Percentiles rank a stretch among this genome's conserved stretches.
These are phyloP conservation scores for Clarias macrocephalus DNA, from an alignment of 2,113 vertebrate genomes.

Conservation along the genomic window DNA sequence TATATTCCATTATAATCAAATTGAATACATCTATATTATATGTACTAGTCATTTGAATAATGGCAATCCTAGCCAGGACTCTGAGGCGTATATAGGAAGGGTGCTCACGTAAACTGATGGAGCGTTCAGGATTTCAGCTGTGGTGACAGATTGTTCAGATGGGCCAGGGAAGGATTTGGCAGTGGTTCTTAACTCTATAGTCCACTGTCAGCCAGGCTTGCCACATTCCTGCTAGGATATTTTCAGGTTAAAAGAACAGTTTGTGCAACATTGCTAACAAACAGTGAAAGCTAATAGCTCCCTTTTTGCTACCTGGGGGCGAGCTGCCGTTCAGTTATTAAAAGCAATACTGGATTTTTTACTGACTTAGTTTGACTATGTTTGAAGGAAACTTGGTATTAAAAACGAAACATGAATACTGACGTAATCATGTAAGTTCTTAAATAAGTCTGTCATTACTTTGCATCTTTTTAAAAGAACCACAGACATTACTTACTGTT, in stretches of 20 bases:
- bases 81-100: slow-evolving; percentile 8
- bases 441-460: neutral
- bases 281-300: neutral
- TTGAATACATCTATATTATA: neutral
- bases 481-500: neutral
- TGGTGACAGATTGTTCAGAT: slow-evolving; percentile 44
- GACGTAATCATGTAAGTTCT: neutral
- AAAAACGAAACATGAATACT: neutral
- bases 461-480: neutral
- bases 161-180: slow-evolving; percentile 37
- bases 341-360: neutral
- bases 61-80: neutral
- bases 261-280: neutral
- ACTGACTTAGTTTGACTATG: neutral
- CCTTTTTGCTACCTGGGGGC: neutral
- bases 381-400: neutral
- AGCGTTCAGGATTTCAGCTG: slow-evolving; percentile 36
- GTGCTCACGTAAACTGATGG: slow-evolving; percentile 15
- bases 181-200: slow-evolving; percentile 2
- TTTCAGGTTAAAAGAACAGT: neutral
- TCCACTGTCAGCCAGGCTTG: neutral
- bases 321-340: neutral
- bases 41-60: neutral
- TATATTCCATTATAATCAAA: neutral
- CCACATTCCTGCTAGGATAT: slow-evolving; percentile 3